These are phyloP conservation scores for Eptatretus atami DNA, from an alignment of 2,797 vertebrate genomes.

Conservation along the genomic window DNA sequence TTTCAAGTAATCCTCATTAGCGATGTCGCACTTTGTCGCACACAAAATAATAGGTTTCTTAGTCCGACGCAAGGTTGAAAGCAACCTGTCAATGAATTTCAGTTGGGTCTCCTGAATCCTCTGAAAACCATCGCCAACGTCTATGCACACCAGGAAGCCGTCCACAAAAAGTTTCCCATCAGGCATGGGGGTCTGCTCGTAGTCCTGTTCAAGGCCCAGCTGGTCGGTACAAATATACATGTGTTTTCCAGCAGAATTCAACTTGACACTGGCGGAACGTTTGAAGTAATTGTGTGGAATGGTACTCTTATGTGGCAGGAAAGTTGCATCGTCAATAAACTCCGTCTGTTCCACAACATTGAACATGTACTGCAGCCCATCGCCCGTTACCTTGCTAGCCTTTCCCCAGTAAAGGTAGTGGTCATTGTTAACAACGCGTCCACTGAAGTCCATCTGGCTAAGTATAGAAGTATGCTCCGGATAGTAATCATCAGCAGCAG, in stretches of 20 bases:
- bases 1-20: slow-evolving; percentile 73
- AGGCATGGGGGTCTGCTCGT: slow-evolving; percentile 97
- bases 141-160: slow-evolving; percentile 73
- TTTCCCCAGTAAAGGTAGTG: slow-evolving; percentile 98
- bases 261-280: slow-evolving; percentile 62
- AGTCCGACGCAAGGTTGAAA: slow-evolving; percentile 57
- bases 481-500: slow-evolving; percentile 78
- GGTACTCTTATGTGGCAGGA: slow-evolving; percentile 85
- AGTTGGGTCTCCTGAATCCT: slow-evolving; percentile 91
- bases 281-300: slow-evolving; percentile 92
- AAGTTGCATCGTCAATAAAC: slow-evolving; percentile 97
- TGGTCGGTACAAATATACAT: slow-evolving; percentile 99
- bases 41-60: slow-evolving; percentile 83
- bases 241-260: slow-evolving; percentile 88
- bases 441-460: slow-evolving; percentile 99
- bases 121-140: slow-evolving; percentile 88
- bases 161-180: slow-evolving; percentile 78
- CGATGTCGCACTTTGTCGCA: slow-evolving; percentile 83
- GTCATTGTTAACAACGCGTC: slow-evolving; percentile 96
- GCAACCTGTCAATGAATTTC: slow-evolving; percentile 82
- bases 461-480: slow-evolving; percentile 90
- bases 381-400: slow-evolving; percentile 49
- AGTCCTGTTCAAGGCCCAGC: slow-evolving; percentile 91
- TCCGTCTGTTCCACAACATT: slow-evolving; percentile 91
- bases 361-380: slow-evolving; percentile 73